Evolutionary conservation across 2,113 vertebrate species (phyloP), one percentile per base, ranked within the genome.

Genomic region (Hylia prasina): DNA sequence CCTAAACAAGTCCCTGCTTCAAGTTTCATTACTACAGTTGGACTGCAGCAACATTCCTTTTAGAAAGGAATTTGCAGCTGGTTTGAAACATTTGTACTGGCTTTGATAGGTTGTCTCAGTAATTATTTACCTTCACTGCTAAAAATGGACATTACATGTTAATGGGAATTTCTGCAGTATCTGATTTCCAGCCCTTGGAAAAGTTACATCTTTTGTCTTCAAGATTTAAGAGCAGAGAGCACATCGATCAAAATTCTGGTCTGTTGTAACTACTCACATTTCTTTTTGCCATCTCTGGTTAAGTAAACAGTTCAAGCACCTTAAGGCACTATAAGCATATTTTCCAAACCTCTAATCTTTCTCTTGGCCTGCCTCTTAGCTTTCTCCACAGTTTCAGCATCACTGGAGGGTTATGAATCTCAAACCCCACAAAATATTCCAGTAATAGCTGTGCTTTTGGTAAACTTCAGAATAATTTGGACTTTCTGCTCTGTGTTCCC

Each of bases 271-370:
- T 94, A 47, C 30, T 80, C 63, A 72, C 39, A 45, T 90, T 88
- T 39, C 33, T 53, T 76, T 94, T 85, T 81, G 44, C 50, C 2
- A 0, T 80, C 50, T 80, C 85, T 68, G 47, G 53, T 88, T 88
- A 90, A 87, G 42, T 88, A 83, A 96, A 94, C 37, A 90, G 63
- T 84, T 87, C 53, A 84, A 93, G 40, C 90, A 93, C 79, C 68
- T 90, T 75, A 51, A 93, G n/a, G 89, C 47, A 58, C 63, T 86
- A 5, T 30, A 63, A 90, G 42, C 35, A 25, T 82, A n/a, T 69
- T 89, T 91, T 75, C 81, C 72, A 91, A 68, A 42, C 39, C 57
- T 89, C 37, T 73, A 9, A 84, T 80, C 73, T 95, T 95, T 92
- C 60, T 84, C 42, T 88, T 88, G 60, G 51, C 35, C 15, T 96